These are phyloP conservation scores for Phragmatobia fuliginosa DNA, from an alignment of 2,888 invertebrate species.

Conservation along the genomic window DNA sequence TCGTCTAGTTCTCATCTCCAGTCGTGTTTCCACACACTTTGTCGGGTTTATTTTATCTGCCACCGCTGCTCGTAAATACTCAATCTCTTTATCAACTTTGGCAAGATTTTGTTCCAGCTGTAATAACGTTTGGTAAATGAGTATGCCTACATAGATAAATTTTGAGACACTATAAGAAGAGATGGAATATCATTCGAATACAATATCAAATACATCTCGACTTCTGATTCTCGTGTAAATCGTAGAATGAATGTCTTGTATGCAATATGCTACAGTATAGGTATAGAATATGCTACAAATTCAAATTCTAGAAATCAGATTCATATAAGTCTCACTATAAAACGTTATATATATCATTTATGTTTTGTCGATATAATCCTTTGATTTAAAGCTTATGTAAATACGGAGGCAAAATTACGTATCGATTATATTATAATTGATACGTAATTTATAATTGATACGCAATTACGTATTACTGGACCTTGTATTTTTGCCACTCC, in stretches of 20 bases:
- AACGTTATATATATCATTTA: too few relatives aligned
- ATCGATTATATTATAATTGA: too few relatives aligned
- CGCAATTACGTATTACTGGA: too few relatives aligned
- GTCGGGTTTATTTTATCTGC: slow-evolving; percentile 92
- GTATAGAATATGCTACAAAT: too few relatives aligned
- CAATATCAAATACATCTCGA: too few relatives aligned
- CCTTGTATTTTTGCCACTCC: slow-evolving; percentile 92
- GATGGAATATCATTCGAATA: not conserved
- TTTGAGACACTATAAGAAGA: not conserved
- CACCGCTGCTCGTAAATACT: slow-evolving; percentile 90
- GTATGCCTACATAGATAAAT: not conserved
- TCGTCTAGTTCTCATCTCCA: slow-evolving; percentile 93
- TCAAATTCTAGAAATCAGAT: too few relatives aligned
- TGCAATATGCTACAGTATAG: too few relatives aligned
- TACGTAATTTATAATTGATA: too few relatives aligned
- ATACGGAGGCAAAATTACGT: not conserved
- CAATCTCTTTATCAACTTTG: slow-evolving; percentile 91
- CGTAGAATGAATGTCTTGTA: too few relatives aligned
- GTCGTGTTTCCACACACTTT: slow-evolving; percentile 94
- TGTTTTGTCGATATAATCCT: too few relatives aligned
- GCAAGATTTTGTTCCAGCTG: slow-evolving; percentile 93
- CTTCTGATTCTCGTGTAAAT: too few relatives aligned
- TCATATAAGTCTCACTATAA: too few relatives aligned
- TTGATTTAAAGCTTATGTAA: not conserved
- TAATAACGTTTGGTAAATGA: slow-evolving; percentile 24